Evolutionary conservation across 2,888 invertebrate species (phyloP), one percentile per base, ranked within the genome.

Genomic region (Drosophila kanekoi): DNA sequence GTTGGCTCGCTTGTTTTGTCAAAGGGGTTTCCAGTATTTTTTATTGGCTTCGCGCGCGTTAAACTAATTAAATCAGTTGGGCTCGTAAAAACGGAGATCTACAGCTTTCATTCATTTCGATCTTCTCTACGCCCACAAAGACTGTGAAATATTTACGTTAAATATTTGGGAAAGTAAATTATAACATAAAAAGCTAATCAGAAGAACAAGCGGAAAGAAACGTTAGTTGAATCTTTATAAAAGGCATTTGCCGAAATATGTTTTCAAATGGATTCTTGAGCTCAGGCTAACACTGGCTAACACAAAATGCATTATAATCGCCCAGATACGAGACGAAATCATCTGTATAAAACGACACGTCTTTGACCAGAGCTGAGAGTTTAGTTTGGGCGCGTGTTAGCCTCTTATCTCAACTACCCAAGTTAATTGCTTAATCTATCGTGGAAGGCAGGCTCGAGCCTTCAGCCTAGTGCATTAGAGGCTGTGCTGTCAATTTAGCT

Each of bases 361-460:
- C 56, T 49, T 43, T 37, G 20, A 32, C n/a, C n/a, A 16, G 35
- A 14, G 43, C 16, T 28, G 33, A 38, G 57, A n/a, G 4, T 23
- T 10, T n/a, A 45, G n/a, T 28, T 54, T 54, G 18, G 48, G 33
- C 38, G 33, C 35, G 61, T 64, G 77, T 72, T 61, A 64, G 57
- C 51, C 70, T 59, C 58, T 85, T 90, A 89, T 89, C 89, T 89
- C 85, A 90, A 90, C 77, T 87, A 76, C 62, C 74, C 68, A 60
- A 85, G 83, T 85, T 89, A 90, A 89, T 72, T 79, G 81, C 89
- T 89, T 87, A 89, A 89, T 89, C 90, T 88, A 83, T 78, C 2
- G 28, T 2, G 28, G 65, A 68, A 45, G 43, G 60, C 68, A 52
- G 58, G 40, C 64, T 41, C 59, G 53, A 60, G 23, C 35, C 58